A percentile compares a stretch with the other conserved stretches of the same genome.
phyloP scores from a whole-genome alignment of 2,888 invertebrate species.

The Cetonia aurata region DNA sequence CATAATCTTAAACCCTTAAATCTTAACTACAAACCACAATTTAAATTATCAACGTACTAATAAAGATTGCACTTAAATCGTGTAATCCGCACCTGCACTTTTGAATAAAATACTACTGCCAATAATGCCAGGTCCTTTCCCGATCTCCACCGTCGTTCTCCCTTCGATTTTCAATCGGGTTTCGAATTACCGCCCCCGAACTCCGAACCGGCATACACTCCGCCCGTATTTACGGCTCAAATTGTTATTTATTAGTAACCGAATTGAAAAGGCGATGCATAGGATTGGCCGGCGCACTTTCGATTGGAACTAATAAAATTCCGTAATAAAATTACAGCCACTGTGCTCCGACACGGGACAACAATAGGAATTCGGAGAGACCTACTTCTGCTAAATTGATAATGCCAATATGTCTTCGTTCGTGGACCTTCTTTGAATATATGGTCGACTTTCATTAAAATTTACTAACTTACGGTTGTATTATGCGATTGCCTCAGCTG shows the following conservation, averaged over 20 bases:
- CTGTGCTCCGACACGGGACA: constrained; percentile 22
- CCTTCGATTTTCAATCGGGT: constrained; percentile 24
- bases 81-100: constrained; percentile 33
- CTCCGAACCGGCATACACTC: constrained; percentile 41
- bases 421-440: constrained; percentile 10
- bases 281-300: constrained; percentile 43
- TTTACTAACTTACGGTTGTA: constrained; percentile 16
- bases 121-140: constrained; percentile 20
- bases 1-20: constrained; percentile 24
- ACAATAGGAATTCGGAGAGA: constrained; percentile 27
- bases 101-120: constrained; percentile 27
- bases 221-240: constrained; percentile 44
- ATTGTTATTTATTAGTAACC: constrained; percentile 46
- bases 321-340: constrained; percentile 44
- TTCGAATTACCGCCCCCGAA: constrained; percentile 37
- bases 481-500: not conserved
- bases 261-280: constrained; percentile 45
- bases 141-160: not conserved
- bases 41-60: constrained; percentile 7
- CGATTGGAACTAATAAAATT: constrained; percentile 45
- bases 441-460: constrained; percentile 21
- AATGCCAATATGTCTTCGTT: constrained; percentile 30
- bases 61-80: constrained; percentile 26
- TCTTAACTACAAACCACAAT: not conserved
- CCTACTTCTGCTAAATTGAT: constrained; percentile 23